These are phyloP conservation scores for Eleginops maclovinus DNA, from an alignment of 2,113 vertebrate species.

Conservation along the genomic window DNA sequence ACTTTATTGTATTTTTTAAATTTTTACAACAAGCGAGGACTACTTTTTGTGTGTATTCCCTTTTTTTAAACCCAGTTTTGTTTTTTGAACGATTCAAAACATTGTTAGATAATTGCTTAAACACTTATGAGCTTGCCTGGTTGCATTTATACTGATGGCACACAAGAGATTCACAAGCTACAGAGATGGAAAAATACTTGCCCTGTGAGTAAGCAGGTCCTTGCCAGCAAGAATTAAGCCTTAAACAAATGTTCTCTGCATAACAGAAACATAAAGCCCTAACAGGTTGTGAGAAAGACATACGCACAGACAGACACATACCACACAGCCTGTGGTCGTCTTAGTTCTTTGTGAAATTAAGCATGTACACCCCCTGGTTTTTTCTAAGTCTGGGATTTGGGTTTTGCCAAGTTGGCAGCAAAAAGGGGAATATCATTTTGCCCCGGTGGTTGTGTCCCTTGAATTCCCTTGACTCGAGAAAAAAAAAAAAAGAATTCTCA, in stretches of 20 bases:
- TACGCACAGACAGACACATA: conserved; percentile 24
- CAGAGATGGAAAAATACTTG: not conserved
- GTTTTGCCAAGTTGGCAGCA: conserved; percentile 64
- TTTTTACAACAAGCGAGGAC: not conserved
- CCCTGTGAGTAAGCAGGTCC: conserved; percentile 1
- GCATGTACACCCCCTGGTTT: conserved; percentile 58
- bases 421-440: conserved; percentile 52
- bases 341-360: conserved; percentile 71
- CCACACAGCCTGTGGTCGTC: conserved; percentile 26
- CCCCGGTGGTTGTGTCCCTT: conserved; percentile 41
- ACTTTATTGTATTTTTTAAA: not conserved
- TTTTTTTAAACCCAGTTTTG: not conserved
- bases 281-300: conserved; percentile 24
- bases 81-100: not conserved
- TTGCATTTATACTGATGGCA: not conserved
- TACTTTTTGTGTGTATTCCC: not conserved
- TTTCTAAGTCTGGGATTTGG: conserved; percentile 46
- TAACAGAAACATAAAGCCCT: conserved; percentile 23
- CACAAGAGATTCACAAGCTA: conserved; percentile 5
- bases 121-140: not conserved
- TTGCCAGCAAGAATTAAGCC: conserved; percentile 20
- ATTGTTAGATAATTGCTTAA: conserved; percentile 5
- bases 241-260: conserved; percentile 24
- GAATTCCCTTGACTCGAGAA: conserved; percentile 56
- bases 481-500: conserved; percentile 46